Conservation (phyloP, 1,140 invertebrate species). For the Danaus melanippus region DNA sequence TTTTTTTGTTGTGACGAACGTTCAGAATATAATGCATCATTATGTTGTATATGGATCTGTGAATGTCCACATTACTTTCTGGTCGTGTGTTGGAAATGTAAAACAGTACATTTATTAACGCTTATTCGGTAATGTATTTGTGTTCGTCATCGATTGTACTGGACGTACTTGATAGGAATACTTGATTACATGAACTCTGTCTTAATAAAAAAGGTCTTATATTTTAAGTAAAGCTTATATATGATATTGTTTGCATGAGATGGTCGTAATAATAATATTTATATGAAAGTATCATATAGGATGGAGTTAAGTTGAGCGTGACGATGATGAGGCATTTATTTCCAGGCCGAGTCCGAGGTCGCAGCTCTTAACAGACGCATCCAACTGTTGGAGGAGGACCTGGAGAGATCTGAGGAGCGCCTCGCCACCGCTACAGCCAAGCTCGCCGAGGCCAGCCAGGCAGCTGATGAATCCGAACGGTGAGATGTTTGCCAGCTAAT, state of each 20-base stretch:
- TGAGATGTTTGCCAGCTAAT: constrained; percentile 70
- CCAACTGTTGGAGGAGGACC: constrained; percentile 98
- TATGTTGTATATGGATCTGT: not conserved
- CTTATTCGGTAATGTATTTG: constrained; percentile 19
- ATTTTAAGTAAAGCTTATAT: too few species aligned
- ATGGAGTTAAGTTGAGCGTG: too few species aligned
- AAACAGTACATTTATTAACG: constrained; percentile 17
- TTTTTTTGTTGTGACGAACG: not conserved
- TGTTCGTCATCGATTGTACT: constrained; percentile 16
- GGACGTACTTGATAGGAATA: constrained; percentile 4
- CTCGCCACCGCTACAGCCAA: constrained; percentile 96
- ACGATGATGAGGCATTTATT: constrained; percentile 18
- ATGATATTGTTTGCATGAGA: too few species aligned
- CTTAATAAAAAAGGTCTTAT: too few species aligned
- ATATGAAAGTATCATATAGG: too few species aligned
- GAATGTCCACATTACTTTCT: too few species aligned
- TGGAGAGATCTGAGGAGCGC: constrained; percentile 98
- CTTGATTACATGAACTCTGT: constrained; percentile 5
- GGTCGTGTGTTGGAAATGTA: constrained; percentile 5
- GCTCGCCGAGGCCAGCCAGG: constrained; percentile 98
- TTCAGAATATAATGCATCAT: constrained; percentile 1
- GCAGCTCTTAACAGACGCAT: constrained; percentile 98
- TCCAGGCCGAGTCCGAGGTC: constrained; percentile 98
- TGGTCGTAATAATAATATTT: too few species aligned
- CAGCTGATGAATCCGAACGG: constrained; percentile 99